A percentile compares a stretch with the other conserved stretches of the same genome.
Conservation (phyloP, 1,140 invertebrate species). For the Forficula auricularia region DNA sequence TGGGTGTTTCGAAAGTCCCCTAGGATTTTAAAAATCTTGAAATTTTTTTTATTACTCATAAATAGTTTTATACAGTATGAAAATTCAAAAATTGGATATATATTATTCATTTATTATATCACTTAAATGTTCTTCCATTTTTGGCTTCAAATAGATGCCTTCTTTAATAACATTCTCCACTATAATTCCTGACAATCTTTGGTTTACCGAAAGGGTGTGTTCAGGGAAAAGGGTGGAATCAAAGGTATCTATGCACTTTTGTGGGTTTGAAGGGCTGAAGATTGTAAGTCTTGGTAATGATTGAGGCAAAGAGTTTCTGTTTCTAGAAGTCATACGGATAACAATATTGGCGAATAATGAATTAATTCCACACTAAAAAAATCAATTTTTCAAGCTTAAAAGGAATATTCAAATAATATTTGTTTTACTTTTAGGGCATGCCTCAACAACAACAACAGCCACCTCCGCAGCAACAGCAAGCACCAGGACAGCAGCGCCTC, state of each 20-base stretch:
- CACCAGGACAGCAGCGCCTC: slow-evolving; percentile 30
- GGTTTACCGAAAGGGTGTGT: too few relatives aligned
- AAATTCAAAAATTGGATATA: too few relatives aligned
- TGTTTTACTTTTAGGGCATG: slow-evolving; percentile 4
- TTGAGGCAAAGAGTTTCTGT: neutral
- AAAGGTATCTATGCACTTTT: neutral
- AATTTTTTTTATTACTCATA: neutral
- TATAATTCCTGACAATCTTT: too few relatives aligned
- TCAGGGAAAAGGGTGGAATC: too few relatives aligned
- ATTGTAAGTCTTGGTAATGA: neutral
- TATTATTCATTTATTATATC: too few relatives aligned
- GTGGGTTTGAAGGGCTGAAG: neutral
- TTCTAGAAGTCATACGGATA: slow-evolving; percentile 2
- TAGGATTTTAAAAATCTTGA: neutral
- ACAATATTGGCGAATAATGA: slow-evolving; percentile 19
- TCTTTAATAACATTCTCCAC: too few relatives aligned
- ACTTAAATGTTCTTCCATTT: too few relatives aligned
- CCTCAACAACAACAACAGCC: slow-evolving; percentile 14
- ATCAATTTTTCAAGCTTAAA: slow-evolving; percentile 13
- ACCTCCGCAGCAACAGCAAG: slow-evolving; percentile 12
- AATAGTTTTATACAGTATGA: neutral
- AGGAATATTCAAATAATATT: slow-evolving; percentile 4
- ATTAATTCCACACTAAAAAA: slow-evolving; percentile 18
- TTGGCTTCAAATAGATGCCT: too few relatives aligned
- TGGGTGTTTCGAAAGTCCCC: neutral